Conservation (phyloP, 2,888 invertebrate species). For the Sylvicola cinctus region DNA sequence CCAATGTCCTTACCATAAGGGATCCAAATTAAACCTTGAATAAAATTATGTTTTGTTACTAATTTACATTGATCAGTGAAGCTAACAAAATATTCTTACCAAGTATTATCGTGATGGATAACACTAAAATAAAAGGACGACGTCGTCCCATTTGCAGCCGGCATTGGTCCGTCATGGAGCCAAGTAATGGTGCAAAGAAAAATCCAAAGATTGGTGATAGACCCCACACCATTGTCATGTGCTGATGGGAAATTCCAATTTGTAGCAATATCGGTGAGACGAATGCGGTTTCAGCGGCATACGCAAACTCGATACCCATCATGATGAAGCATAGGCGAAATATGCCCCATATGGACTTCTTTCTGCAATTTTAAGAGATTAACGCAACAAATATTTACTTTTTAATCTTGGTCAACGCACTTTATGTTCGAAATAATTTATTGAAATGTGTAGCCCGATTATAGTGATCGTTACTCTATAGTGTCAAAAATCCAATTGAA, state of each 20-base stretch:
- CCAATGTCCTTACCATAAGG: constrained; percentile 32
- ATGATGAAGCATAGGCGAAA: constrained; percentile 21
- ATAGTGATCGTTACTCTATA: background rate
- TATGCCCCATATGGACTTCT: constrained; percentile 20
- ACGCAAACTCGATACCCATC: constrained; percentile 40
- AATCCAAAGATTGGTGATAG: constrained; percentile 24
- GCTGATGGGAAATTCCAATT: constrained; percentile 34
- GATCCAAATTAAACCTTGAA: constrained; percentile 29
- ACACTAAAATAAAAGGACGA: constrained; percentile 34
- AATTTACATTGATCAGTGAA: background rate
- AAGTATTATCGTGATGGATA: constrained; percentile 33
- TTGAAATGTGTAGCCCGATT: background rate
- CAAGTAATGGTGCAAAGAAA: constrained; percentile 26
- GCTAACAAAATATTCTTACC: constrained; percentile 13
- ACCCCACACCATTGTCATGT: constrained; percentile 32
- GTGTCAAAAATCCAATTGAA: background rate
- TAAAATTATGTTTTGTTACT: no score
- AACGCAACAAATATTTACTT: background rate
- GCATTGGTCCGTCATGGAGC: constrained; percentile 38
- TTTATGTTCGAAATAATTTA: constrained; percentile 1
- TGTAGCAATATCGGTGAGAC: constrained; percentile 39
- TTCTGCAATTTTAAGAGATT: constrained; percentile 6
- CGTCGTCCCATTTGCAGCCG: constrained; percentile 30
- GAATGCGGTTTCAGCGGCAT: constrained; percentile 44
- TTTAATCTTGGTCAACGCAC: constrained; percentile 1